Evolutionary conservation across 2,113 vertebrate species (phyloP).

Genomic region (Australoheros scitulus): DNA sequence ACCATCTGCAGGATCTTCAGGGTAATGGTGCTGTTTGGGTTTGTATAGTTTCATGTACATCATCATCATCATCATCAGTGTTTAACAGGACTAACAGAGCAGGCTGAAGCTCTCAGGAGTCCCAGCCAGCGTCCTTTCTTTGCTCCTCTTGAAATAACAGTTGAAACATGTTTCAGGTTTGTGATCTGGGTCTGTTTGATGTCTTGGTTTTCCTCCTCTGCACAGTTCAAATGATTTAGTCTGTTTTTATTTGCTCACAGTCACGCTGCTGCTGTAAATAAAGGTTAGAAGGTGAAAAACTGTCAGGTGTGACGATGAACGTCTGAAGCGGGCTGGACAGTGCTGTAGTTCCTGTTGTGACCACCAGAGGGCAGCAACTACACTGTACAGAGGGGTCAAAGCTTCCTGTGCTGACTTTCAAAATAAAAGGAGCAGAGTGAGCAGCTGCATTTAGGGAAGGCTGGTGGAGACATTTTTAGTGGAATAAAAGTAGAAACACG

Average conservation of each 20-base stretch:
- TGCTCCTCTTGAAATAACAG: not conserved
- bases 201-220: not conserved
- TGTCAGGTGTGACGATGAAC: not conserved
- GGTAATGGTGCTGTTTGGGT: not conserved
- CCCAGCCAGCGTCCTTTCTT: not conserved
- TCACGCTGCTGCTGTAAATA: not conserved
- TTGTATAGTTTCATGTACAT: too few species aligned
- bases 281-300: not conserved
- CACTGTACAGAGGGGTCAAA: not conserved
- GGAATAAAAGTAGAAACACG: not conserved
- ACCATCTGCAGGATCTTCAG: too few species aligned
- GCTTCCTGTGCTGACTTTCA: not conserved
- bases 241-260: not conserved
- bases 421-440: not conserved
- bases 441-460: too few species aligned
- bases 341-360: not conserved
- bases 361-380: not conserved
- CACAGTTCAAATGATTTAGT: not conserved
- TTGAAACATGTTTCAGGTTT: not conserved
- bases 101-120: not conserved
- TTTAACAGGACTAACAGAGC: not conserved
- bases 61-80: not conserved
- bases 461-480: not conserved
- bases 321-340: not conserved
- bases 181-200: not conserved